Evolutionary conservation across 1,140 invertebrate genomes (phyloP).

Genomic region (Rhagoletis pomonella): DNA sequence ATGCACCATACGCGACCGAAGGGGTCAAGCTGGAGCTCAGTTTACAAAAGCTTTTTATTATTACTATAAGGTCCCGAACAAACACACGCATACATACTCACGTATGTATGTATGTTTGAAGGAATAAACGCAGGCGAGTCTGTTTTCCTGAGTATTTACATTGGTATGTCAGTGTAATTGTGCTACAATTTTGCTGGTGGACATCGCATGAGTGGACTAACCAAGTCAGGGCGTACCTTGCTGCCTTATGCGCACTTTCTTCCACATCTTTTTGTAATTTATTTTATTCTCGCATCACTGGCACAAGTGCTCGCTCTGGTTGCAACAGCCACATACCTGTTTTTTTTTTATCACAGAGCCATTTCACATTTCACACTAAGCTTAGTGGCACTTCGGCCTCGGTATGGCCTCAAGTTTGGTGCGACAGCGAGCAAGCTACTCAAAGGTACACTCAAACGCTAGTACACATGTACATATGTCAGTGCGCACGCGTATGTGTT

Average conservation of each 20-base stretch:
- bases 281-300: constrained; percentile 8
- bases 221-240: neutral
- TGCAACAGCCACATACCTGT: constrained; percentile 13
- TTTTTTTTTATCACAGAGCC: neutral
- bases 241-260: neutral
- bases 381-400: neutral
- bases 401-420: neutral
- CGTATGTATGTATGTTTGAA: neutral
- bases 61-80: neutral
- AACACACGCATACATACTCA: neutral
- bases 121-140: neutral
- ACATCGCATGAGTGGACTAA: constrained; percentile 1
- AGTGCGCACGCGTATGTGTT: neutral
- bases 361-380: neutral
- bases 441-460: neutral
- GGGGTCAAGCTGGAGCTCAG: constrained; percentile 3
- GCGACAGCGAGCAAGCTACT: neutral
- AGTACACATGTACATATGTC: neutral
- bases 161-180: neutral
- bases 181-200: neutral
- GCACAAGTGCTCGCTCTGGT: neutral
- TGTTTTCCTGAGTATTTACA: neutral
- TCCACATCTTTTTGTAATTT: constrained; percentile 37
- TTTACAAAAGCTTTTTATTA: constrained; percentile 49
- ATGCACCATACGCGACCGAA: neutral